These are phyloP conservation scores for Euplexia lucipara DNA, from an alignment of 2,888 invertebrate genomes.

Conservation along the genomic window DNA sequence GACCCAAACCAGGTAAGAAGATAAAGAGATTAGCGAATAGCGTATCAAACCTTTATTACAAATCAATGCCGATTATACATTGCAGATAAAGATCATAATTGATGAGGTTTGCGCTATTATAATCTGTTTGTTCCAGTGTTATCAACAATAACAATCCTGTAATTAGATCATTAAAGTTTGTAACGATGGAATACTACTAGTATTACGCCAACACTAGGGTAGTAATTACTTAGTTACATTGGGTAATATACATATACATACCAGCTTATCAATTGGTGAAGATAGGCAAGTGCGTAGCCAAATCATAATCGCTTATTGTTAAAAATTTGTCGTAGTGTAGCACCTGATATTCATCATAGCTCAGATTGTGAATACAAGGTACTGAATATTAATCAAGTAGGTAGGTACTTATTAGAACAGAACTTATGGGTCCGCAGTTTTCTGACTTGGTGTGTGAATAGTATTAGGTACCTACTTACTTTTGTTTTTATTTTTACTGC, in stretches of 20 bases:
- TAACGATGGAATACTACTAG: constrained; percentile 33
- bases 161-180: constrained; percentile 28
- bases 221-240: not conserved
- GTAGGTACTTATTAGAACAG: not conserved
- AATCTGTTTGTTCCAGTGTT: constrained; percentile 54
- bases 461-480: not conserved
- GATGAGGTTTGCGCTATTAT: constrained; percentile 68
- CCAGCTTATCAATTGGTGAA: constrained; percentile 13
- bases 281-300: not conserved
- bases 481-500: too few relatives aligned
- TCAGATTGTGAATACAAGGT: not conserved
- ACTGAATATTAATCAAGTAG: not conserved
- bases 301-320: constrained; percentile 25
- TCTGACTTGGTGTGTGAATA: not conserved
- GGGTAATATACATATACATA: not conserved
- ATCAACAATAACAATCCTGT: constrained; percentile 41
- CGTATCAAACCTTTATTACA: constrained; percentile 65
- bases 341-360: constrained; percentile 20
- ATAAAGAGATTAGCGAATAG: constrained; percentile 68
- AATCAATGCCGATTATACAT: constrained; percentile 73
- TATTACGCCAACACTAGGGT: constrained; percentile 8
- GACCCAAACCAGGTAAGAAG: constrained; percentile 65
- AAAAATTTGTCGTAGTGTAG: constrained; percentile 22
- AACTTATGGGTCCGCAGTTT: not conserved
- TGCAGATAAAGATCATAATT: constrained; percentile 75